A percentile compares a stretch with the other conserved stretches of the same genome.
These are phyloP conservation scores for Myxocyprinus asiaticus DNA, from an alignment of 2,113 vertebrate species.

Conservation along the genomic window DNA sequence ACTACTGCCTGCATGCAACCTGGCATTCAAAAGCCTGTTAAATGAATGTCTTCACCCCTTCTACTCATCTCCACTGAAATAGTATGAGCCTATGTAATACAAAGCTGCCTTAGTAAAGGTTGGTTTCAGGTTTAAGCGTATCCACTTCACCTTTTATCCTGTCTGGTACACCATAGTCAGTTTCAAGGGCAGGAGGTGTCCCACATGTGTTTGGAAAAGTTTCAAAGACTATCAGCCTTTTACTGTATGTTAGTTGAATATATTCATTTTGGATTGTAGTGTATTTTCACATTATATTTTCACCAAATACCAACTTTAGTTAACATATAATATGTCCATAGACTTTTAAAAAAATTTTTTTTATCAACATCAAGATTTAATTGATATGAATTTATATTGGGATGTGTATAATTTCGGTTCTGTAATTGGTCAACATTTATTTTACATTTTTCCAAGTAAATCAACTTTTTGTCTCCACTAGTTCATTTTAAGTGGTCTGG, in stretches of 20 bases:
- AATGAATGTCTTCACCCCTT: conserved; percentile 30
- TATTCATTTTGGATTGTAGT: too few relatives aligned
- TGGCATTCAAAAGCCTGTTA: background rate
- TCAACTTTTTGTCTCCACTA: too few relatives aligned
- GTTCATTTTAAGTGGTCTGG: too few relatives aligned
- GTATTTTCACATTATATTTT: too few relatives aligned
- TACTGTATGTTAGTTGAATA: background rate
- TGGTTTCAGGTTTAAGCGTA: conserved; percentile 48
- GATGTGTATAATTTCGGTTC: too few relatives aligned
- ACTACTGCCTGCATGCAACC: conserved; percentile 3
- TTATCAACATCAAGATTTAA: too few relatives aligned
- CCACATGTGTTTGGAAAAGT: background rate
- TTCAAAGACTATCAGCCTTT: background rate
- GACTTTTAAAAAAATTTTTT: too few relatives aligned
- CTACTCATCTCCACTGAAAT: conserved; percentile 19
- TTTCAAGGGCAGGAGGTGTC: conserved; percentile 21
- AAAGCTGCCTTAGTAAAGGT: conserved; percentile 48
- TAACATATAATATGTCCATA: too few relatives aligned
- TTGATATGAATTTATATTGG: too few relatives aligned
- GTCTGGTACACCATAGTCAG: conserved; percentile 27
- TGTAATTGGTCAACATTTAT: too few relatives aligned
- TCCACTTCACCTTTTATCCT: conserved; percentile 52
- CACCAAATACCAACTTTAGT: too few relatives aligned
- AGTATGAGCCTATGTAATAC: conserved; percentile 45
- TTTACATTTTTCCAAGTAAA: too few relatives aligned